phyloP scores from a whole-genome alignment of 2,113 vertebrate genomes.

The Falco punctatus region DNA sequence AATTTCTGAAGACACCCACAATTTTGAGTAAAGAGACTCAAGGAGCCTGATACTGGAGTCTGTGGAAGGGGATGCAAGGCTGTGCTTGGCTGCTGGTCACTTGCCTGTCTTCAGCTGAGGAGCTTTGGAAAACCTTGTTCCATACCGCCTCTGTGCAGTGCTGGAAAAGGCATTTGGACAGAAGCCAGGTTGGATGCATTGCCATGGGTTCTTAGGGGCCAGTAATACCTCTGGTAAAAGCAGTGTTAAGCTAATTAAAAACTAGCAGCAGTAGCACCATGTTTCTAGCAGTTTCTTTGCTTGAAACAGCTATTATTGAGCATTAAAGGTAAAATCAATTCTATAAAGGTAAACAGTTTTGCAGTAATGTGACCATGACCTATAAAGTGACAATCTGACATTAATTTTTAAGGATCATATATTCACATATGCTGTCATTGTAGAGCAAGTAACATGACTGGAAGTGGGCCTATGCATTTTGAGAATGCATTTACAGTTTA shows the following conservation, averaged over 20 bases:
- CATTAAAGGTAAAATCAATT: slow-evolving; percentile 71
- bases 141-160: background rate
- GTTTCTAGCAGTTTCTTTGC: background rate
- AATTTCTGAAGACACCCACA: background rate
- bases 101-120: background rate
- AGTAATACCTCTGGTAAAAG: background rate
- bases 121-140: background rate
- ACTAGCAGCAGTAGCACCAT: background rate
- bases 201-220: background rate
- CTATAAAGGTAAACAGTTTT: slow-evolving; percentile 73
- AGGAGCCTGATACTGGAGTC: accelerated
- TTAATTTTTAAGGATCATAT: slow-evolving; percentile 75
- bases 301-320: slow-evolving; percentile 24
- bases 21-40: accelerated
- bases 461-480: slow-evolving; percentile 63
- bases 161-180: background rate
- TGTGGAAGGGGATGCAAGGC: background rate
- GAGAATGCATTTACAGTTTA: slow-evolving; percentile 70
- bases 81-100: background rate
- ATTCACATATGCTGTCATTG: slow-evolving; percentile 70
- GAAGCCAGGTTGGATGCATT: background rate
- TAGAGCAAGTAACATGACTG: slow-evolving; percentile 58
- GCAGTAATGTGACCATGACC: slow-evolving; percentile 62
- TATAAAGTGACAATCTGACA: slow-evolving; percentile 76
- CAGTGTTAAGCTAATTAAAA: slow-evolving; percentile 40